Percentiles rank a stretch among this genome's conserved stretches.
These are phyloP conservation scores for Macrocentrus cingulum DNA, from an alignment of 1,140 invertebrate genomes.

Conservation along the genomic window DNA sequence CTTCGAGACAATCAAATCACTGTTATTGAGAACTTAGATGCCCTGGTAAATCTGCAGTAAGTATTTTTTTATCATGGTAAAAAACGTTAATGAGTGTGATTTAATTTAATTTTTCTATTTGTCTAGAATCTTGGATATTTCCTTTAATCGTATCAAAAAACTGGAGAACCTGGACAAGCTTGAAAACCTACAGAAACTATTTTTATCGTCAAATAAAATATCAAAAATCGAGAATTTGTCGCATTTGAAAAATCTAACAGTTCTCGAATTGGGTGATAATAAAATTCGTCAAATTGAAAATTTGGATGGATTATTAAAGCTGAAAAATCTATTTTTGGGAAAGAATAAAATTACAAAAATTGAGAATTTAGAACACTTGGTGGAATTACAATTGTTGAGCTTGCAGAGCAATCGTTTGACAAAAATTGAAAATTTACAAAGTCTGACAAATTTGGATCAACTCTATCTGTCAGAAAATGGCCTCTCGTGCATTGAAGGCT, in stretches of 20 bases:
- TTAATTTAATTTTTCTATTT: constrained; percentile 28
- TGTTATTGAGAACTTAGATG: constrained; percentile 84
- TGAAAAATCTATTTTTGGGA: constrained; percentile 83
- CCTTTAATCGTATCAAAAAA: constrained; percentile 93
- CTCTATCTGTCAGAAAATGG: constrained; percentile 96
- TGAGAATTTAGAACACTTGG: constrained; percentile 79
- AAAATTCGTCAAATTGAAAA: constrained; percentile 88
- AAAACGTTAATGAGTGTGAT: background rate
- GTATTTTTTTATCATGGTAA: constrained; percentile 43
- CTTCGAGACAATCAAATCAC: constrained; percentile 96
- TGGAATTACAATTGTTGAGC: constrained; percentile 80
- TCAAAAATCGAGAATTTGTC: constrained; percentile 88
- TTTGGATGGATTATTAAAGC: constrained; percentile 71
- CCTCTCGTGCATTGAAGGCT: constrained; percentile 73
- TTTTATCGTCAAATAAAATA: constrained; percentile 92
- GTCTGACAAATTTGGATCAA: constrained; percentile 76
- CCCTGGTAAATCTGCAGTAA: constrained; percentile 88
- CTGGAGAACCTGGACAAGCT: constrained; percentile 85
- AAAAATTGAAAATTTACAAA: constrained; percentile 84
- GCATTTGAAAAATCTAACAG: constrained; percentile 75
- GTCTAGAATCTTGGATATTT: constrained; percentile 86
- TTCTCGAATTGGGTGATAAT: constrained; percentile 95
- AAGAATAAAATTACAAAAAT: constrained; percentile 96
- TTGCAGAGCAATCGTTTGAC: constrained; percentile 88
- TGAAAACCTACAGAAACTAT: constrained; percentile 83